Evolutionary conservation across 1,140 invertebrate genomes (phyloP).

Genomic region (Ooceraea biroi): DNA sequence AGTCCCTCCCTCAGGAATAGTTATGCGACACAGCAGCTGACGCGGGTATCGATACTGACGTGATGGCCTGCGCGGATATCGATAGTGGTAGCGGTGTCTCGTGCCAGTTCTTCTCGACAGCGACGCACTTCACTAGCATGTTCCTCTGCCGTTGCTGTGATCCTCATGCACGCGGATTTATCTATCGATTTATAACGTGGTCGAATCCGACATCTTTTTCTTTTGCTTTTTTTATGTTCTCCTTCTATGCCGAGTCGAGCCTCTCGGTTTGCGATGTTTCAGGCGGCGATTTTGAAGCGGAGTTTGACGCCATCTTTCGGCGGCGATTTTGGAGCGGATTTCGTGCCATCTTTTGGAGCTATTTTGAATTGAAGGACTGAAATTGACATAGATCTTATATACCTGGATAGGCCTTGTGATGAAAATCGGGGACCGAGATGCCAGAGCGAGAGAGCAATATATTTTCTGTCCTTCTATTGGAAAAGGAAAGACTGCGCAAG

Average conservation of each 20-base stretch:
- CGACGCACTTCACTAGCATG: slow-evolving; percentile 6
- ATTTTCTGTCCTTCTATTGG: no score
- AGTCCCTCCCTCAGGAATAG: slow-evolving; percentile 7
- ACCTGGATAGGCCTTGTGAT: no score
- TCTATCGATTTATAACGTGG: neutral
- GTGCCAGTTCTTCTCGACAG: neutral
- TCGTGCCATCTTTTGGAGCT: no score
- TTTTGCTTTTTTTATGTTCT: neutral
- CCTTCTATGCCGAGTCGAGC: neutral
- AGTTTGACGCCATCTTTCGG: neutral
- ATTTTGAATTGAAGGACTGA: no score
- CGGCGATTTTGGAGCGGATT: no score
- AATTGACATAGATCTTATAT: no score
- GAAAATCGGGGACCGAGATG: no score
- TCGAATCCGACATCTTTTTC: neutral
- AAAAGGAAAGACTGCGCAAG: no score
- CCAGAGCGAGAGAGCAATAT: no score
- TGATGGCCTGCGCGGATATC: neutral
- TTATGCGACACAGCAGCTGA: neutral
- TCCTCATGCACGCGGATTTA: slow-evolving; percentile 1
- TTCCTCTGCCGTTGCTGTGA: neutral
- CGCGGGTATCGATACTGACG: slow-evolving; percentile 20
- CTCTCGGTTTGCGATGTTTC: neutral
- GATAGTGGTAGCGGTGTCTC: slow-evolving; percentile 13
- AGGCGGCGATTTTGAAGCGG: neutral